Evolutionary conservation across 1,140 invertebrate genomes (phyloP), one percentile per base, ranked within the genome.

Genomic region (Brachionus koreanus): DNA sequence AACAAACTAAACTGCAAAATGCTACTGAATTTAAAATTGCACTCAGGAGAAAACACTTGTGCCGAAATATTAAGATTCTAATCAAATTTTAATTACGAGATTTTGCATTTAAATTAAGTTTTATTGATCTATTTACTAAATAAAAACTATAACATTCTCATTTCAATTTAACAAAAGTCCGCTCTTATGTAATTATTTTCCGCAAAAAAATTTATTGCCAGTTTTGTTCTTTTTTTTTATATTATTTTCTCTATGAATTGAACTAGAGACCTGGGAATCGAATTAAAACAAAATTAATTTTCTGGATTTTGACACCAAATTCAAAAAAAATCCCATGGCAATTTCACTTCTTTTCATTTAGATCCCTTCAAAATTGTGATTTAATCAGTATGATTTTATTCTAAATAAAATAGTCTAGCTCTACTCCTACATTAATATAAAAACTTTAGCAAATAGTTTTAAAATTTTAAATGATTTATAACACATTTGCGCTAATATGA

Each of bases 101-200:
- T 57, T 57, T 57, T 57, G 49, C 49, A 57, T 57, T 57, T 57
- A 57, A 57, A 57, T 57, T 57, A 57, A 57, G 19, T 57, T 57
- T 57, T 57, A 57, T 57, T 57, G 49, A 57, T 57, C 49, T 57
- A 57, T 57, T 57, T 57, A 57, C 16, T 57, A 16, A 57, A 57
- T 19, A 57, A 57, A 57, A 57, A 5, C 7, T 57, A 6, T 57
- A 57, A 57, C 49, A 57, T 23, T 57, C 9, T 57, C 49, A 57
- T 57, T 57, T 57, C 49, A 16, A 7, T 57, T 57, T 23, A n/a
- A 49, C 43, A 16, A 49, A 49, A 49, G 13, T 12, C 16, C 43
- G 10, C 16, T 49, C 43, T 49, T 57, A 57, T 57, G 49, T 57
- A 57, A 19, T 19, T 57, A 29, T 9, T 57, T 57, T 57, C 49